These are phyloP conservation scores for Neolamprologus brichardi DNA, from an alignment of 2,113 vertebrate genomes.

Conservation along the genomic window DNA sequence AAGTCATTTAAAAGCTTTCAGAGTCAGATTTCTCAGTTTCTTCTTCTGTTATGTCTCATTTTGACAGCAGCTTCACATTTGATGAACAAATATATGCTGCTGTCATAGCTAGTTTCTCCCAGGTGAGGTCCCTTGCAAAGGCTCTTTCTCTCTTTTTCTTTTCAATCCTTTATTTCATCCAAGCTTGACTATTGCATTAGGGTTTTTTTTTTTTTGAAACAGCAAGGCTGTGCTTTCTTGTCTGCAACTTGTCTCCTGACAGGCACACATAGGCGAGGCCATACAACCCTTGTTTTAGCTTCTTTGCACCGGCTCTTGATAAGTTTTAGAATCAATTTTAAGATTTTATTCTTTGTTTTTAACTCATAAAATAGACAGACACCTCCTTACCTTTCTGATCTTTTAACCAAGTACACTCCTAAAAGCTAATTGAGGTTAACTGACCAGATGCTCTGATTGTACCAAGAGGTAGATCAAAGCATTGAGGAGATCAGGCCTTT, in stretches of 20 bases:
- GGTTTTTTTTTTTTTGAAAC: fast-evolving
- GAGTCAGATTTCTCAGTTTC: neutral
- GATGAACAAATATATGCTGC: neutral
- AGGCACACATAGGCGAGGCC: neutral
- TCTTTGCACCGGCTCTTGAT: neutral
- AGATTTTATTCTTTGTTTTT: neutral
- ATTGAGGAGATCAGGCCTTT: neutral
- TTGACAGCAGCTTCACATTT: neutral
- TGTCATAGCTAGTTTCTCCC: neutral
- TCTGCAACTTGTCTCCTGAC: neutral
- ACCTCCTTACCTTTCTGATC: neutral
- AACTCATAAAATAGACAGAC: neutral
- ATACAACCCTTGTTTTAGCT: neutral
- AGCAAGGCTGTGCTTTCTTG: neutral
- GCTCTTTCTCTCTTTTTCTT: neutral
- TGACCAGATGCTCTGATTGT: neutral
- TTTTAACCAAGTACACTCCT: neutral
- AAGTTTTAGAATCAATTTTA: neutral
- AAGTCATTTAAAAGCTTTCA: neutral
- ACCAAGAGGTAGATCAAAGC: neutral
- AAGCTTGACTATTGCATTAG: neutral
- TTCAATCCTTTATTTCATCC: neutral
- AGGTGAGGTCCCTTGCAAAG: neutral
- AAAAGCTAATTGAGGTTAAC: neutral
- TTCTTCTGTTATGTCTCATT: neutral